These are phyloP conservation scores for Cepaea hortensis DNA, from an alignment of 2,888 invertebrate species.

Conservation along the genomic window DNA sequence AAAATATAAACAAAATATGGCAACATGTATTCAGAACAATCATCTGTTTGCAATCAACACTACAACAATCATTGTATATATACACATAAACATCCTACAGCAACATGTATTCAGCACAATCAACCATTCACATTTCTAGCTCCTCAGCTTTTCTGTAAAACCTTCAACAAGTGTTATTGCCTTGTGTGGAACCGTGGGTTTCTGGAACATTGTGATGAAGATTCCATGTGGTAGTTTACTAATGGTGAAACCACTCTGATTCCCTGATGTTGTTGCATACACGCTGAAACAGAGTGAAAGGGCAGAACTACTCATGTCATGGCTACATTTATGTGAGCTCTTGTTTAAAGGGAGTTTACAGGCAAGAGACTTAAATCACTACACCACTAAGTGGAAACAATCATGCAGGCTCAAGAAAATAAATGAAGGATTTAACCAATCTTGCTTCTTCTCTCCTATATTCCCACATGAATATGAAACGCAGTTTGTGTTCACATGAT, in stretches of 20 bases:
- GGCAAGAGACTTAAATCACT: no score
- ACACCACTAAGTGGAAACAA: no score
- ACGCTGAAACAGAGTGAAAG: slow-evolving; percentile 23
- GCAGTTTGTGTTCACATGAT: no score
- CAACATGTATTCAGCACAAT: not conserved
- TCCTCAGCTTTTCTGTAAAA: slow-evolving; percentile 28
- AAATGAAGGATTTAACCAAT: no score
- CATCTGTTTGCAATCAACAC: no score
- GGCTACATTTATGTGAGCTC: no score
- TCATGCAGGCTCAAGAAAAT: no score
- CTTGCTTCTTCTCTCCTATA: no score
- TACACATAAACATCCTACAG: not conserved
- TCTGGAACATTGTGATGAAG: slow-evolving; percentile 25
- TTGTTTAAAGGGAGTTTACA: no score
- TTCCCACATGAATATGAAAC: no score
- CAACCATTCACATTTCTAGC: not conserved
- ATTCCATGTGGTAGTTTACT: slow-evolving; percentile 34
- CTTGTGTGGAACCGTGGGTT: slow-evolving; percentile 27
- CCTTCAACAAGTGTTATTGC: slow-evolving; percentile 33
- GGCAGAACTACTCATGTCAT: not conserved
- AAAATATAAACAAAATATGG: no score
- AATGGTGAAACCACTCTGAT: slow-evolving; percentile 16
- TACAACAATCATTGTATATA: not conserved
- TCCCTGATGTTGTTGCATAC: slow-evolving; percentile 35
- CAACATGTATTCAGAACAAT: no score